phyloP scores from a whole-genome alignment of 2,888 invertebrate genomes.

The Marronus borbonicus region DNA sequence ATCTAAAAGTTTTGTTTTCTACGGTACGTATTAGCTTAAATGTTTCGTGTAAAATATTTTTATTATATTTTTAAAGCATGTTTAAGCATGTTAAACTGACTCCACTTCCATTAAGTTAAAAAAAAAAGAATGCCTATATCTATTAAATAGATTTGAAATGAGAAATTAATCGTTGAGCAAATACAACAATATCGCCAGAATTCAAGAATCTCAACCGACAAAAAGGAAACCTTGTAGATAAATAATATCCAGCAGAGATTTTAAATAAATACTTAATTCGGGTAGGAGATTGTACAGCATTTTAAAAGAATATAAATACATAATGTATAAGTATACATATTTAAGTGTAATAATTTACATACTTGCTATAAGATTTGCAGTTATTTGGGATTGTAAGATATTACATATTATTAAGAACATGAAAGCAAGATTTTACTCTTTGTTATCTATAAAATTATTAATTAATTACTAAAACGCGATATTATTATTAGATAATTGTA shows the following conservation, averaged over 20 bases:
- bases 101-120: neutral
- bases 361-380: neutral
- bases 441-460: slow-evolving; percentile 16
- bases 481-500: too few relatives aligned
- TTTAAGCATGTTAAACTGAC: too few relatives aligned
- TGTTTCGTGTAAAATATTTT: too few relatives aligned
- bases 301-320: neutral
- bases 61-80: too few relatives aligned
- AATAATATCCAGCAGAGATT: neutral
- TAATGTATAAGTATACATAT: neutral
- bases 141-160: neutral
- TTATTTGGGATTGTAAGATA: slow-evolving; percentile 16
- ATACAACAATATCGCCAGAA: too few relatives aligned
- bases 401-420: too few relatives aligned
- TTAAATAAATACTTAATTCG: neutral
- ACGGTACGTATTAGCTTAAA: too few relatives aligned
- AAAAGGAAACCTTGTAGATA: neutral
- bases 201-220: too few relatives aligned
- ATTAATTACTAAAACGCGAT: neutral
- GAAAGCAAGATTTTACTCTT: neutral
- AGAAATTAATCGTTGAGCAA: too few relatives aligned
- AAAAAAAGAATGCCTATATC: neutral
- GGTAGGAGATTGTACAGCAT: slow-evolving; percentile 12
- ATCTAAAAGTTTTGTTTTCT: too few relatives aligned
- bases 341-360: neutral